A percentile compares a stretch with the other conserved stretches of the same genome.
Conservation (phyloP, 2,888 invertebrate genomes). For the Tiliacea aurago region DNA sequence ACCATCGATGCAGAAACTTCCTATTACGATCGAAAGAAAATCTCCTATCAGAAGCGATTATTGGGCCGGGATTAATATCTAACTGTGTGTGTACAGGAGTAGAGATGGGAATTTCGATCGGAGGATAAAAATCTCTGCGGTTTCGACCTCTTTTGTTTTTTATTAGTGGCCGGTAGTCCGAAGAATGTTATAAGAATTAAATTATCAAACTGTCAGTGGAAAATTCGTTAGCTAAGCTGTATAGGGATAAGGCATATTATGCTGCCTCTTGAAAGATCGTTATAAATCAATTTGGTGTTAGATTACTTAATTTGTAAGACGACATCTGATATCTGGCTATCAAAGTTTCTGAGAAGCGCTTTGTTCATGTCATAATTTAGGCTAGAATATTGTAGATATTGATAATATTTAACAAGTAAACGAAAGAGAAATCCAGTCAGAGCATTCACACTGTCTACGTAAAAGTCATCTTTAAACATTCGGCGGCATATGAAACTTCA, state of each 20-base stretch:
- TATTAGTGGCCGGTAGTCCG: conserved; percentile 25
- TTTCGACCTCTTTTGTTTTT: conserved; percentile 51
- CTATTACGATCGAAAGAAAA: conserved; percentile 88
- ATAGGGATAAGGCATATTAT: conserved; percentile 1
- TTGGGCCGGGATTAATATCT: conserved; percentile 86
- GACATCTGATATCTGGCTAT: conserved; percentile 17
- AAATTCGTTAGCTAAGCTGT: not conserved
- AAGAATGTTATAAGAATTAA: conserved; percentile 34
- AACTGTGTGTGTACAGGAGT: conserved; percentile 73
- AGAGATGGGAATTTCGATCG: conserved; percentile 78
- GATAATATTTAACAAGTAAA: conserved; percentile 5
- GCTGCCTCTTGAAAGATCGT: conserved; percentile 18
- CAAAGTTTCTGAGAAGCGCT: conserved; percentile 8
- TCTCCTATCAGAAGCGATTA: conserved; percentile 88
- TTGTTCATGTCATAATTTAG: conserved; percentile 32
- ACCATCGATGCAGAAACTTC: conserved; percentile 85
- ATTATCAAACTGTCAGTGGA: conserved; percentile 26
- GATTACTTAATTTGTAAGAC: conserved; percentile 37
- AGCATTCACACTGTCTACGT: conserved; percentile 9
- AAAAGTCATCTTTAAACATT: conserved; percentile 56
- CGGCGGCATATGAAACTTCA: conserved; percentile 67
- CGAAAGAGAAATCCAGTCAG: not conserved
- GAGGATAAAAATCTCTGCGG: conserved; percentile 69
- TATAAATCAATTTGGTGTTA: conserved; percentile 39
- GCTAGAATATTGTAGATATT: not conserved